These are phyloP conservation scores for Heliconius erato DNA, from an alignment of 2,888 invertebrate genomes.

Conservation along the genomic window DNA sequence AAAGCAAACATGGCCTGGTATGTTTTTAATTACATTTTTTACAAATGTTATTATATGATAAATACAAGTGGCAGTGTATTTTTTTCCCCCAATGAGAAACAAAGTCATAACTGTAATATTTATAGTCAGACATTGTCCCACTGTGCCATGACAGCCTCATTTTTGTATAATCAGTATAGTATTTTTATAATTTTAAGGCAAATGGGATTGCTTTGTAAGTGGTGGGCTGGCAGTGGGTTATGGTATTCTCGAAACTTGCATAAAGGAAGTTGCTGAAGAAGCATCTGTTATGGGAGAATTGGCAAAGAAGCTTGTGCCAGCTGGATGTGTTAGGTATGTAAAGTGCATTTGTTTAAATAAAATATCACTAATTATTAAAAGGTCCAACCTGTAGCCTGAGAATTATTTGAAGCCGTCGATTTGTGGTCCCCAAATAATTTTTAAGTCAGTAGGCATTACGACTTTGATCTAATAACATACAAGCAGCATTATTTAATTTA, in stretches of 20 bases:
- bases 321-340: slow-evolving; percentile 92
- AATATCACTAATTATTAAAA: too few species aligned
- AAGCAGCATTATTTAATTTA: too few species aligned
- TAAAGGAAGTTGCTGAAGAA: slow-evolving; percentile 97
- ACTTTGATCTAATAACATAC: too few species aligned
- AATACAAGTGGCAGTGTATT: too few species aligned
- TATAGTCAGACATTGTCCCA: neutral
- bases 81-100: too few species aligned
- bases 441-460: too few species aligned
- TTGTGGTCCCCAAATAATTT: too few species aligned
- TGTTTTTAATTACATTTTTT: neutral
- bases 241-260: slow-evolving; percentile 94
- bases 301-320: slow-evolving; percentile 90
- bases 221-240: slow-evolving; percentile 96
- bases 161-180: neutral
- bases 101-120: neutral
- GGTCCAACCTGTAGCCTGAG: too few species aligned
- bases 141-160: neutral
- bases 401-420: too few species aligned
- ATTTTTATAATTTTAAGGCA: slow-evolving; percentile 77
- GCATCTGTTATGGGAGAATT: slow-evolving; percentile 94
- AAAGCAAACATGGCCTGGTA: slow-evolving; percentile 97
- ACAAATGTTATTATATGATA: neutral
- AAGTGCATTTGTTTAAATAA: neutral
- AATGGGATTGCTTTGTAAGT: slow-evolving; percentile 98